Base-by-base conservation (phyloP, 2,888 invertebrate species). In the Amphimallon solstitiale region DNA sequence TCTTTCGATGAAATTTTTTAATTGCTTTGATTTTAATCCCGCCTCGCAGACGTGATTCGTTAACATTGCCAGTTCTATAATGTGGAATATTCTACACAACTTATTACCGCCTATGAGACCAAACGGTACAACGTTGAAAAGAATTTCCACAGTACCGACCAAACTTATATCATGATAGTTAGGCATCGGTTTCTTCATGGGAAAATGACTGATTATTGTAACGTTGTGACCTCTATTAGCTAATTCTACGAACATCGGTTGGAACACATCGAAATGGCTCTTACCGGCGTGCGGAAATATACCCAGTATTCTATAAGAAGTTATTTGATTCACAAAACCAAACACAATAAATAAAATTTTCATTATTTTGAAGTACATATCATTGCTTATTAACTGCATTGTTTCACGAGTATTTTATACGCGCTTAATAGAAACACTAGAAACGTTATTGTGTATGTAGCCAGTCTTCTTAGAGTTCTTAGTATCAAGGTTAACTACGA, bases 211-310 rank as follows among this genome's bases (percentile, higher is more conserved):
- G 48, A 91, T 83, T 1, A 91, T 87, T 0, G 90, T 91, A 0
- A 92, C 78, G 66, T 88, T 84, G 74, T 92, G 90, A 0, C 90
- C 91, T 63, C 86, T 84, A 17, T 77, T 81, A 0, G 86, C 87
- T 56, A 92, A 77, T 71, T 86, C 88, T 52, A 83, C 84, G 51
- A 92, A 77, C 54, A 89, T 83, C 0, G 89, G 86, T 73, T 84
- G 84, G 74, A 88, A 90, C 17, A 89, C 87, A 23, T 87, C 82
- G 72, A 90, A 90, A 77, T 92, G 92, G 66, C 92, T 92, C 73
- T 86, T 89, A 1, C 91, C 90, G 5, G 85, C 82, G 74, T 90
- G 89, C 0, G 89, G 88, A 76, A 90, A 89, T 68, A 90, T 79
- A 10, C 86, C 90, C 23, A 92, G 80, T 69, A 92, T 88, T 65